Base-by-base conservation (phyloP, 2,113 vertebrate genomes). In the Gobio gobio region DNA sequence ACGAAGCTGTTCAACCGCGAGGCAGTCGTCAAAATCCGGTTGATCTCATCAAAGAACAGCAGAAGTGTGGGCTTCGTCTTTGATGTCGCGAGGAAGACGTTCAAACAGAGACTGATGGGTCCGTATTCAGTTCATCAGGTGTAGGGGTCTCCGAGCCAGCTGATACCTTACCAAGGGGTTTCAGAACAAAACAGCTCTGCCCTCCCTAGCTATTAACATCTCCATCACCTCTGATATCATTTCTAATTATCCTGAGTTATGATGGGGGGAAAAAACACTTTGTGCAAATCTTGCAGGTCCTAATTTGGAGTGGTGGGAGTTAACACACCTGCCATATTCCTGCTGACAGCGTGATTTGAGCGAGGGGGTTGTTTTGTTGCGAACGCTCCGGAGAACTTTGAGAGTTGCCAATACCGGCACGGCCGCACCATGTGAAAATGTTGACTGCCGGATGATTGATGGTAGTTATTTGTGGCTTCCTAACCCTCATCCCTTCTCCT, bases 311-410 rank as follows among this genome's bases (percentile, higher is more conserved):
- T 94, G 95, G 90, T 91, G 95, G 95, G 96, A 96, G 95, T 94
- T 93, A 95, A 93, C 95, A 91, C 97, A 97, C 97, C 97, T 98
- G 97, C 96, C 96, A 95, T 91, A 91, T 94, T 92, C 74, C 91
- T 97, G 96, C 97, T 98, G 97, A 99, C 96, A 91, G 93, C 92
- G 91, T 93, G 94, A 95, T 97, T 97, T 97, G 91, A 94, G 78
- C 83, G 82, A 93, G 92, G 92, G 90, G 93, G 92, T 95, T 94
- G 93, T 94, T 95, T 95, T 93, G 91, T 93, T 91, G 91, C 89
- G 92, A 92, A 90, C 54, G 82, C 91, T 92, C 92, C 0, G 88
- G 88, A 93, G 94, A 94, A 94, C 92, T 90, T 91, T 90, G 89
- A 93, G 93, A 93, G 88, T 93, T 95, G 96, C 95, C 96, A 96